Evolutionary conservation across 2,888 invertebrate species (phyloP), one percentile per base, ranked within the genome.

Genomic region (Zygothrica quintamaculata): DNA sequence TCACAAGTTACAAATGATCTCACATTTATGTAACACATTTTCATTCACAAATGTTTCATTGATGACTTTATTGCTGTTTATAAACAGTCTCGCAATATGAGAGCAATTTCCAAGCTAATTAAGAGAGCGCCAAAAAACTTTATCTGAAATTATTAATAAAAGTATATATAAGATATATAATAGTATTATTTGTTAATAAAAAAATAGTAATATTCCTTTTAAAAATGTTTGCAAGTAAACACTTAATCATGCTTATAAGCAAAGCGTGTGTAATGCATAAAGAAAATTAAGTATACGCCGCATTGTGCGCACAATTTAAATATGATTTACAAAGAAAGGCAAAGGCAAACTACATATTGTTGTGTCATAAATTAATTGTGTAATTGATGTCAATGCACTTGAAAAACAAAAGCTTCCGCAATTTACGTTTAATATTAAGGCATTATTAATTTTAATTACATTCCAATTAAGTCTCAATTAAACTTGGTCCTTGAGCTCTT

Each of bases 381-480:
- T 31, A 37, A 58, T 65, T 39, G 25, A 42, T 16, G 53, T 46
- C 22, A 13, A 13, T 22, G 51, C 13, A 13, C 11, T 22, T 48
- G 40, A 12, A 6, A 31, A 46, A 76, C 64, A 77, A 70, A 64
- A 55, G 65, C 53, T 15, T 31, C 6, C 31, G 39, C 58, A 58
- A 55, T 69, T 73, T 57, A 48, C 66, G 61, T 65, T 64, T 56
- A 44, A 37, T 53, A 59, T 65, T 52, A 43, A 70, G 65, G 66
- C 56, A 65, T 75, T 81, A 74, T 73, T 65, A 70, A 77, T 81
- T 87, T 82, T 82, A 82, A 87, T 82, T 81, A 81, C 78, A 65
- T 61, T 75, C 76, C 82, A 81, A 82, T 87, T 82, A 82, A 73
- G 59, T 51, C 48, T 48, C 73, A 80, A 84, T 82, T 87, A 71